These are phyloP conservation scores for Oscheius sp. DNA, from an alignment of 2,888 invertebrate genomes.

Conservation along the genomic window DNA sequence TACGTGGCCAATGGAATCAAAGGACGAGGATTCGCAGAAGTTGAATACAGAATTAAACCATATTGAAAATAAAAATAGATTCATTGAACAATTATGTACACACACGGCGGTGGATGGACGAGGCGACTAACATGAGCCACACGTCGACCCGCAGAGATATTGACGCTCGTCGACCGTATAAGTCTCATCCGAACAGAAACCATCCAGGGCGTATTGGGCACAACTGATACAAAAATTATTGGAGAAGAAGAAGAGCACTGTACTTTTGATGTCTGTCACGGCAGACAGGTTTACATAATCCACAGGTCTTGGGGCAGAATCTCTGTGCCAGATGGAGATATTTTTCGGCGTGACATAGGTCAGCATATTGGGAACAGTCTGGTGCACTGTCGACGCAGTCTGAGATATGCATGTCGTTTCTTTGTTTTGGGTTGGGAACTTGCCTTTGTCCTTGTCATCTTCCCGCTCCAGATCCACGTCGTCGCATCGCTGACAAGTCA, in stretches of 20 bases:
- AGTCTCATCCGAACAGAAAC: constrained; percentile 56
- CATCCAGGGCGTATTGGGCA: constrained; percentile 51
- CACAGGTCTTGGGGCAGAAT: constrained; percentile 55
- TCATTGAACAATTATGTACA: constrained; percentile 31
- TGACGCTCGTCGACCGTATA: constrained; percentile 54
- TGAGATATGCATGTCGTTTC: neutral
- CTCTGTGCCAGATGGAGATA: constrained; percentile 47
- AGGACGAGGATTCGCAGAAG: constrained; percentile 81
- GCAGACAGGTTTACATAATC: constrained; percentile 52
- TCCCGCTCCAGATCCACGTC: constrained; percentile 50
- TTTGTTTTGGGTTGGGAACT: too few species aligned
- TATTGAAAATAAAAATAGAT: constrained; percentile 50
- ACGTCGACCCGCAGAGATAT: constrained; percentile 56
- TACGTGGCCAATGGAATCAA: constrained; percentile 79
- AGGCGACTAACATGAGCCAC: constrained; percentile 42
- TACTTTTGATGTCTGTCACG: constrained; percentile 59
- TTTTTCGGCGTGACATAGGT: constrained; percentile 48
- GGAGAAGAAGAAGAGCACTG: neutral
- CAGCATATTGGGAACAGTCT: constrained; percentile 49
- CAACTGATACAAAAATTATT: constrained; percentile 41
- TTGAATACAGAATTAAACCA: constrained; percentile 77
- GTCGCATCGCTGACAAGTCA: constrained; percentile 59
- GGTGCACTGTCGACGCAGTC: constrained; percentile 49
- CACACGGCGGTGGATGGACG: neutral
- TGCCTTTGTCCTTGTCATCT: constrained; percentile 34